Base-by-base conservation (phyloP, 1,140 invertebrate genomes). In the Lysiphlebus fabarum region DNA sequence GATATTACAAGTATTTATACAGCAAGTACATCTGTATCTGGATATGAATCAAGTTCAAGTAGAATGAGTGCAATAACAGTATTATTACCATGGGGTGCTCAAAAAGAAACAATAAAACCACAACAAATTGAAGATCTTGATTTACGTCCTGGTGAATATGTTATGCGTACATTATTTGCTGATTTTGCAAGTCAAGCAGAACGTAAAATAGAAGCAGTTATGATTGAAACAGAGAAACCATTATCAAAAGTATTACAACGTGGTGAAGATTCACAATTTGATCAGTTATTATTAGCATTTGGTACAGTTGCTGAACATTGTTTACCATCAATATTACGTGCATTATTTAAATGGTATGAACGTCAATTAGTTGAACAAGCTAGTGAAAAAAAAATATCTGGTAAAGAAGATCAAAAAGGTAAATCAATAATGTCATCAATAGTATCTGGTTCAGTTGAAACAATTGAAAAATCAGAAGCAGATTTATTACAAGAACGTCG, bases 291-390 rank as follows among this genome's bases (percentile, higher is more conserved):
- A 11, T 90, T 86, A 42, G 90, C 94, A 0, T 90, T 99, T 70
- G 93, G 95, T 17, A 91, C 90, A 14, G 93, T 96, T 1, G 93
- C 95, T 1, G 97, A 99, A 75, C 94, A 99, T 75, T 98, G 96
- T 79, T 80, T 99, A 42, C 97, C 98, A 2, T 99, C 97, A 8
- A 83, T 99, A 58, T 77, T 99, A 45, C 83, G 88, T 57, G 93
- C 95, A n/a, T 76, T 99, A 9, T 94, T 98, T 72, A 90, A 91
- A 34, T 99, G 98, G 98, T 94, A 98, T 73, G 93, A 97, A 64
- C 79, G 91, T 40, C 94, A 97, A 77, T 86, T 93, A 67, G 85
- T 84, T 2, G 86, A 89, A 54, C 79, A 81, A 62, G 75, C 81
- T 72, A 68, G 80, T 69, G 73, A 81, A 78, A 61, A 83, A 75